Evolutionary conservation across 2,888 invertebrate genomes (phyloP).

Genomic region (Mythimna pallens): DNA sequence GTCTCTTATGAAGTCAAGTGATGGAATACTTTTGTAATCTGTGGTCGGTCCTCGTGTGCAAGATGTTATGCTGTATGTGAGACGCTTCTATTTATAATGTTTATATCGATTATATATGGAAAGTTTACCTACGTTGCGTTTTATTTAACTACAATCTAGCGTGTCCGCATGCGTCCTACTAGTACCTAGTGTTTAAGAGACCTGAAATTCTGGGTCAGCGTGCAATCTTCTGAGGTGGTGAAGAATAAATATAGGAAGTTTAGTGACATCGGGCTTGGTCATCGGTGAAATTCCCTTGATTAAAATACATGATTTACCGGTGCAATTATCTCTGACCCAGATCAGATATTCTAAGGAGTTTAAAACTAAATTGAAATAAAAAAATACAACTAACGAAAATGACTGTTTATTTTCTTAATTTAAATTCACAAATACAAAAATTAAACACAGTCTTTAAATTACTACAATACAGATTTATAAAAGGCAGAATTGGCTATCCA

Average conservation of each 20-base stretch:
- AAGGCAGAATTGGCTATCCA: no score
- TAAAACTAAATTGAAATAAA: no score
- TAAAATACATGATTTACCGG: no score
- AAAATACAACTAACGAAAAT: no score
- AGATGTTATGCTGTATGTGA: slow-evolving; percentile 58
- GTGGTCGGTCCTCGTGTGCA: slow-evolving; percentile 47
- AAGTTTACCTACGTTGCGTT: slow-evolving; percentile 71
- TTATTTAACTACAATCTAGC: slow-evolving; percentile 56
- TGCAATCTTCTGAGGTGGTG: background rate
- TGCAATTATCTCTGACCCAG: no score
- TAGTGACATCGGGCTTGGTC: background rate
- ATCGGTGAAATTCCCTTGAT: no score
- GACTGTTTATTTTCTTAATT: no score
- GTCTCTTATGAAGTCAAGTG: slow-evolving; percentile 25
- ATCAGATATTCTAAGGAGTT: no score
- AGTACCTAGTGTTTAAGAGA: background rate
- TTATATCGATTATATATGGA: slow-evolving; percentile 82
- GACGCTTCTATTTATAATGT: slow-evolving; percentile 81
- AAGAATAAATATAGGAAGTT: background rate
- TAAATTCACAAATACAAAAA: no score
- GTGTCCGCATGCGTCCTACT: no score
- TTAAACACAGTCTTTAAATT: no score
- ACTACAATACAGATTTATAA: no score
- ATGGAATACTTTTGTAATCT: slow-evolving; percentile 27
- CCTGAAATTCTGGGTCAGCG: background rate